phyloP scores from a whole-genome alignment of 2,888 invertebrate genomes.

The Nephrotoma appendiculata region DNA sequence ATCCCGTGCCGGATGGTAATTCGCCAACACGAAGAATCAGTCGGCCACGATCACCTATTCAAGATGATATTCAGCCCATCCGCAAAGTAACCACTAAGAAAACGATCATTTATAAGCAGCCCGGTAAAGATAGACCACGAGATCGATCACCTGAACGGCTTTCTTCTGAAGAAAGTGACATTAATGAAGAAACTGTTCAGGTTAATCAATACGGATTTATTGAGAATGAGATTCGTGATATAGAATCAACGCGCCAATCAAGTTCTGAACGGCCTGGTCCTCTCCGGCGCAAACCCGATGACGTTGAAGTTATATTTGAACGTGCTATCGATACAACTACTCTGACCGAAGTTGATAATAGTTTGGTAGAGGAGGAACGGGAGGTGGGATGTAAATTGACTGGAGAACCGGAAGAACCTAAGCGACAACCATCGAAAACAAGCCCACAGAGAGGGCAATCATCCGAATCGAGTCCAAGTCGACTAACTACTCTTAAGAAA shows the following conservation, averaged over 20 bases:
- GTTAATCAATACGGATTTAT: not conserved
- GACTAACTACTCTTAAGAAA: not conserved
- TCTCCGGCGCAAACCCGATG: not conserved
- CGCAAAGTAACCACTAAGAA: not conserved
- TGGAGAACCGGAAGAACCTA: not conserved
- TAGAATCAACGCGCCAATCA: not conserved
- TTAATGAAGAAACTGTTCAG: not conserved
- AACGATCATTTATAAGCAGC: not conserved
- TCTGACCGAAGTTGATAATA: not conserved
- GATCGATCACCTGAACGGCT: not conserved
- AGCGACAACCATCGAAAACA: constrained; percentile 6
- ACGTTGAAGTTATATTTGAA: not conserved
- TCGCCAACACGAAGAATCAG: not conserved
- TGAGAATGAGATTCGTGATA: not conserved
- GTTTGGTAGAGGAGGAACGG: not conserved
- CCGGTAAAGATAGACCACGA: not conserved
- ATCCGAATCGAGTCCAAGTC: not conserved
- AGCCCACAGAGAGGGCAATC: constrained; percentile 7
- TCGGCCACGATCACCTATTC: not conserved
- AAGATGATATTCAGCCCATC: not conserved
- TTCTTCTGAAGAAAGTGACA: not conserved
- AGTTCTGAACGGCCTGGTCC: not conserved
- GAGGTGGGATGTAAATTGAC: not conserved
- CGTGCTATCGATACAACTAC: not conserved
- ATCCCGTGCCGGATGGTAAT: not conserved